Base-by-base conservation (phyloP, 2,113 vertebrate species). In the Lagenorhynchus albirostris region DNA sequence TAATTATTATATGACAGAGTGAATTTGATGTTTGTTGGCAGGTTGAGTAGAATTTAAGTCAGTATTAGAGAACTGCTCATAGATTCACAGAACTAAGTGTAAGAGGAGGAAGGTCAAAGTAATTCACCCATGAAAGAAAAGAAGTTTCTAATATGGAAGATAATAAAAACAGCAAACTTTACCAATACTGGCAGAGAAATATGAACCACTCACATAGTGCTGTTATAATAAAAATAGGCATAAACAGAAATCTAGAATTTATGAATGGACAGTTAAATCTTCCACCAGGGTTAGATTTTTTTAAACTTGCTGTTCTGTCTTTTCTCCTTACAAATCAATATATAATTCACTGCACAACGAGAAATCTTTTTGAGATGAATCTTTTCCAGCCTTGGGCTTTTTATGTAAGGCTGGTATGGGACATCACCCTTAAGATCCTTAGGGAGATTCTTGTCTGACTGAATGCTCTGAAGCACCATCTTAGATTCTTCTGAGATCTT, bases 51-150 rank as follows among this genome's bases (percentile, higher is more conserved):
- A 83, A 79, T 63, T 87, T 53, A 94, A 90, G 58, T 87, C 36
- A 77, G 67, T 79, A 36, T 91, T 92, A 74, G 63, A 83, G 23
- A 85, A 94, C 15, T 85, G 79, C 67, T 81, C 47, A 67, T 15
- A 76, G 76, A 80, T 47, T 90, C 50, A 74, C 25, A 85, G 86
- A 53, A 77, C 36, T 85, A 85, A 93, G 80, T 83, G 6, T 41
- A 70, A 91, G 58, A 85, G 62, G 62, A 29, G 89, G 77, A 97
- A 84, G 44, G 63, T 94, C 76, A 90, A 86, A 63, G 85, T 84
- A 87, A 80, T 79, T 86, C 5, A 73, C 21, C 25, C 38, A 41
- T 11, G 33, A 74, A 91, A 83, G 33, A 70, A 96, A 87, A 92
- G 36, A 63, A 94, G 90, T 79, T 44, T 53, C 36, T 58, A 71